Evolutionary conservation across 1,140 invertebrate species (phyloP).

Genomic region (Drosophila serrata): DNA sequence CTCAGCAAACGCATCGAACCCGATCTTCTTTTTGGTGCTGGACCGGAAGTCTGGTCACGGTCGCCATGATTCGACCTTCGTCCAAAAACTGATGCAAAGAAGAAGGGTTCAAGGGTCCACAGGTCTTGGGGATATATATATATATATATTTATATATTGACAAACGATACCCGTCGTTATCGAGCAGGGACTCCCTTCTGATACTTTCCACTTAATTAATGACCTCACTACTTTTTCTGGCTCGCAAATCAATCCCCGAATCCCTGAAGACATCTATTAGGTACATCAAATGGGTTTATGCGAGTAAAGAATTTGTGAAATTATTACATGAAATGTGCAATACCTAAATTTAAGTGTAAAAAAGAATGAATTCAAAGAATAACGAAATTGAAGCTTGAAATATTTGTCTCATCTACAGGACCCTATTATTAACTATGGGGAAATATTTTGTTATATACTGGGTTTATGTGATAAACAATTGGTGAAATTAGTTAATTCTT

Average conservation of each 20-base stretch:
- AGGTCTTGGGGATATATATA: background rate
- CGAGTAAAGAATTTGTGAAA: too few relatives aligned
- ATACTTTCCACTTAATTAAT: constrained; percentile 62
- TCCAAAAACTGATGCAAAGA: background rate
- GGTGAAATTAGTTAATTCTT: too few relatives aligned
- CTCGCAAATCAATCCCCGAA: constrained; percentile 54
- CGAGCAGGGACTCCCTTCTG: background rate
- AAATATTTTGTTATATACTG: too few relatives aligned
- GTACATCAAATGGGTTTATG: background rate
- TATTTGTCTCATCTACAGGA: too few relatives aligned
- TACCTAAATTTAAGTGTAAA: background rate
- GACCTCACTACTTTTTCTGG: constrained; percentile 46
- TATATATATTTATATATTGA: background rate
- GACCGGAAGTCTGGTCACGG: constrained; percentile 15
- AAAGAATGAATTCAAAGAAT: too few relatives aligned
- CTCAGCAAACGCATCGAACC: constrained; percentile 6
- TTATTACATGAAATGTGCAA: background rate
- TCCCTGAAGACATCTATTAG: background rate
- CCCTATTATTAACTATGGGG: too few relatives aligned
- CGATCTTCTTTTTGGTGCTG: background rate
- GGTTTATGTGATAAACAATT: background rate
- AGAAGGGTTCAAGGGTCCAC: background rate
- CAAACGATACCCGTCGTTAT: constrained; percentile 23
- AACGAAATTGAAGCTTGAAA: too few relatives aligned
- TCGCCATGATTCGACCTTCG: constrained; percentile 16